Evolutionary conservation across 2,888 invertebrate genomes (phyloP), one percentile per base, ranked within the genome.

Genomic region (Philhelius pedissequus): DNA sequence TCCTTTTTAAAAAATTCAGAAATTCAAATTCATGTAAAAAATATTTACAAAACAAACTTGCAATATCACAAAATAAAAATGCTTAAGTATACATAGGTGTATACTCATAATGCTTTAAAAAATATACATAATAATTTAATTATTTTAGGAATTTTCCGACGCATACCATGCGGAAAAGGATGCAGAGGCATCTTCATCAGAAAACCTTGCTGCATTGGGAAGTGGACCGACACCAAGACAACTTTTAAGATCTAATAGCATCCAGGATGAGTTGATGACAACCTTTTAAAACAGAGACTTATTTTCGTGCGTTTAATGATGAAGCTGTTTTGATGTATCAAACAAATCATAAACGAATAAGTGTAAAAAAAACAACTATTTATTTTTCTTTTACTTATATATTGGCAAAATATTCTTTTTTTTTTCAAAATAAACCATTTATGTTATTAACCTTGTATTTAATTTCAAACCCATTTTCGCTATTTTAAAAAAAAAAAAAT

Each of bases 231-330:
- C 93, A 13, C 92, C 94, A 58, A 92, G 94, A 48, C 93, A 93
- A 87, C 93, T 95, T 86, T 92, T 94, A 87, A 92, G 96, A 90
- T 96, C 97, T 86, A 96, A 95, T 92, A 96, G 96, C 93, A 95
- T 96, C 92, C 95, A 96, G 90, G 97, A 97, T 89, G 97, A 97
- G 92, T 93, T 97, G 87, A 93, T 94, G 88, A 94, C 94, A 75
- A 89, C 90, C 58, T 90, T 89, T 88, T 90, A 89, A 75, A 74
- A 22, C 8, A 30, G 20, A 54, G 38, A 43, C 43, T 74, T 54
- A 71, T 52, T 75, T 84, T 84, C 80, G 84, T 84, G 84, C 84
- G 84, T 84, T 84, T 79, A 66, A 66, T 64, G 38, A 20, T 45
- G 48, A 40, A 60, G 66, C 60, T 80, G 84, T 84, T 84, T 84